phyloP scores from a whole-genome alignment of 2,797 vertebrate genomes.

The Ispidina picta region DNA sequence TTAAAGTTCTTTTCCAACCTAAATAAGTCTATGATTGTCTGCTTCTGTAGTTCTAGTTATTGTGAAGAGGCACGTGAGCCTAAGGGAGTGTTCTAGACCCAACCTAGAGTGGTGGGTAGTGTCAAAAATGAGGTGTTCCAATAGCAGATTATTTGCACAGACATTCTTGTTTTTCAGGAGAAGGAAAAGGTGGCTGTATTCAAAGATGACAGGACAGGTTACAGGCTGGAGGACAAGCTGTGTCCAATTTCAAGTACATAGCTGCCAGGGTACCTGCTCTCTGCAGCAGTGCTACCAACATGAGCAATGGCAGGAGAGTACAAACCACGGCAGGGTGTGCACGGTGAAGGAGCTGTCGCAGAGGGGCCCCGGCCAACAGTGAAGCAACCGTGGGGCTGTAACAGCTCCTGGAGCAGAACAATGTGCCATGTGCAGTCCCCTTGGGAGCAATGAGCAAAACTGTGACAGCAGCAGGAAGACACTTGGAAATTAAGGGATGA shows the following conservation, averaged over 20 bases:
- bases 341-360: background rate
- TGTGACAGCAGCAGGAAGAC: background rate
- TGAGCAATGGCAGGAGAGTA: background rate
- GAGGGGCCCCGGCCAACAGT: background rate
- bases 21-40: background rate
- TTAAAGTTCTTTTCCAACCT: background rate
- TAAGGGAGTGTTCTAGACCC: background rate
- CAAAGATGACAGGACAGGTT: background rate
- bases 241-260: background rate
- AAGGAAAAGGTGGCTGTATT: background rate
- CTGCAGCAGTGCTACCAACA: background rate
- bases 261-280: background rate
- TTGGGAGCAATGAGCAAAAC: rapidly evolving
- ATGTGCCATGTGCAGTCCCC: no score
- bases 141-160: background rate
- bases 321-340: rapidly evolving
- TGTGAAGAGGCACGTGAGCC: background rate
- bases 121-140: background rate
- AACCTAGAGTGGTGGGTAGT: background rate
- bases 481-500: background rate
- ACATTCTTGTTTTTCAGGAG: background rate
- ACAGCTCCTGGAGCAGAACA: background rate
- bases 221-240: background rate
- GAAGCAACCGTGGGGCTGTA: background rate
- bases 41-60: background rate